Evolutionary conservation across 2,888 invertebrate species (phyloP), one percentile per base, ranked within the genome.

Genomic region (Beris morrisii): DNA sequence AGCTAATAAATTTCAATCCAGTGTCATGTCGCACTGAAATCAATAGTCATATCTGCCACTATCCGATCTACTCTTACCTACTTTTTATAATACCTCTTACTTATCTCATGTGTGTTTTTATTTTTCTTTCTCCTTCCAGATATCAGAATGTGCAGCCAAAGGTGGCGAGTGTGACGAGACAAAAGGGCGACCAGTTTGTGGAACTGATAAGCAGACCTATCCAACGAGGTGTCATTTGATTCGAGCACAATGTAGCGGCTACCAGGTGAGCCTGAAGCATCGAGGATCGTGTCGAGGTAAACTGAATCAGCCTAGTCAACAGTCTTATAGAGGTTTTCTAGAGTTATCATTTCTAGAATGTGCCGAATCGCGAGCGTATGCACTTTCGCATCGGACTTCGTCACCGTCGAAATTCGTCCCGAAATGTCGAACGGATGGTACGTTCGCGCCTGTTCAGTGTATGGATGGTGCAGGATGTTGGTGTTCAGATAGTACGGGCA

Each of bases 401-500:
- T 78, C 85, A 69, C 83, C 84, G 9, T 80, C 82, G 0, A 82
- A 82, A 66, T 89, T 90, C 76, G 86, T 90, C 69, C 93, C 95
- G 4, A 85, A 86, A 55, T 96, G 96, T 78, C 87, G 90, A 64
- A 83, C 85, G 4, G 94, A 95, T 77, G 95, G 96, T 13, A 88
- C 87, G 3, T 96, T 91, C 79, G 89, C 91, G 1, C 86, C 91
- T 9, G 88, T 93, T 67, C 96, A 96, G 82, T 96, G 95, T 77
- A 88, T 92, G 74, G 83, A 84, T 5, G 87, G 87, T 65, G 88
- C 91, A 2, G 87, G 86, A 76, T 96, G 95, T 82, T 95, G 95
- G 95, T 97, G 96, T 78, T 95, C 94, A 68, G 91, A 92, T 1
- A 86, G 88, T 12, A 87, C 89, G 72, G 96, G 96, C 48, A 87